Evolutionary conservation across 92 coral and sea anemone species (phyloP).

Genomic region (Galaxea fascicularis): DNA sequence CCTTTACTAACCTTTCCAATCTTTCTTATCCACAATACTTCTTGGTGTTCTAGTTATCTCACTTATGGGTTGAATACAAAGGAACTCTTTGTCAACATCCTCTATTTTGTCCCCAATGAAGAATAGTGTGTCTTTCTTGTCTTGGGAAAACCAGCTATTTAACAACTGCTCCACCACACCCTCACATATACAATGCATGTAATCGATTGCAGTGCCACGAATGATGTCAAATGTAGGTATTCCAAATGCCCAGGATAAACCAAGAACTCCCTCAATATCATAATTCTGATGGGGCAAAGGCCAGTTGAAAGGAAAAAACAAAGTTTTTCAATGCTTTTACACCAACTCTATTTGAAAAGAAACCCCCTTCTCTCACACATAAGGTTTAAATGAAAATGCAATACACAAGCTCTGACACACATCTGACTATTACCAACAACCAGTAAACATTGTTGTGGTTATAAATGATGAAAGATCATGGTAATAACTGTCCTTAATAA

Average conservation of each 20-base stretch:
- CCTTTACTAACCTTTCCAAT: constrained; percentile 33
- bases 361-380: too few species aligned
- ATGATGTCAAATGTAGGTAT: constrained; percentile 53
- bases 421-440: too few species aligned
- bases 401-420: too few species aligned
- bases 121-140: constrained; percentile 25
- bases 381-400: too few species aligned
- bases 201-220: constrained; percentile 59
- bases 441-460: too few species aligned
- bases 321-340: too few species aligned
- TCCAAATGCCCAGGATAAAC: constrained; percentile 59
- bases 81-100: constrained; percentile 17
- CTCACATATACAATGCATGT: constrained; percentile 71
- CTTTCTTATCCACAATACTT: constrained; percentile 33
- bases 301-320: not conserved
- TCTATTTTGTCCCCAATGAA: constrained; percentile 30
- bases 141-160: constrained; percentile 48
- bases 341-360: too few species aligned
- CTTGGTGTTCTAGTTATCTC: constrained; percentile 53
- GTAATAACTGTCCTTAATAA: too few species aligned
- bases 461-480: too few species aligned
- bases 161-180: constrained; percentile 61
- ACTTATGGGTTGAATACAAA: constrained; percentile 25
- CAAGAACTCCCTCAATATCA: constrained; percentile 51
- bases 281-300: constrained; percentile 25